Evolutionary conservation across 2,113 vertebrate genomes (phyloP).

Genomic region (Naja naja): DNA sequence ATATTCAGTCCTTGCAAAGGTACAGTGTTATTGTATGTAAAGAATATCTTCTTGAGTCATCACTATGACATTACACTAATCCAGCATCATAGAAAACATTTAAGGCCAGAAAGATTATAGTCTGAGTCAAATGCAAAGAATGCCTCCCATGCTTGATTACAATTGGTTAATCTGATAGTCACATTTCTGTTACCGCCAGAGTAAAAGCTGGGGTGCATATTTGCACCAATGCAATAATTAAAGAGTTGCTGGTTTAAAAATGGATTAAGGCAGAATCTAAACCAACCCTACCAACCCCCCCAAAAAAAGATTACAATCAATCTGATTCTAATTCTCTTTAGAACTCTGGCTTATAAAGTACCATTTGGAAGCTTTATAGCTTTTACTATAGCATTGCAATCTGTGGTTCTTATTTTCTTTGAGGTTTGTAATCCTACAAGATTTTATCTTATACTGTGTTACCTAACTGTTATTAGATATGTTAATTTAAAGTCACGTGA

Average conservation of each 20-base stretch:
- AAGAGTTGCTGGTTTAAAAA: background rate
- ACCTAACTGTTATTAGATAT: background rate
- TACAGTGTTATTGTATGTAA: background rate
- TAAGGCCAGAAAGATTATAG: background rate
- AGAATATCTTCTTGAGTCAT: background rate
- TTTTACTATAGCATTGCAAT: background rate
- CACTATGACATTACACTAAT: background rate
- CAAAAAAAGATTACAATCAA: background rate
- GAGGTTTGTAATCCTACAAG: background rate
- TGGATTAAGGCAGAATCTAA: background rate
- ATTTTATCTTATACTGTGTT: background rate
- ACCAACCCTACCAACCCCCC: too few species aligned
- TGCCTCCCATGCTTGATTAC: background rate
- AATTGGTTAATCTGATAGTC: background rate
- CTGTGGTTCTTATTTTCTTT: background rate
- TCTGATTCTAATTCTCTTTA: background rate
- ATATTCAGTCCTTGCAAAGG: background rate
- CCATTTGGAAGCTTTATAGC: background rate
- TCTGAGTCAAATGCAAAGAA: background rate
- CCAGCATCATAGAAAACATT: background rate
- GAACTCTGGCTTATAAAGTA: background rate
- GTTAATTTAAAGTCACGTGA: background rate
- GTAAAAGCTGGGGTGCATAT: too few species aligned
- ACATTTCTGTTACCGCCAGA: background rate
- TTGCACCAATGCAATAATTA: background rate